A percentile compares a stretch with the other conserved stretches of the same genome.
Conservation (phyloP, 2,113 vertebrate genomes). For the Thryonomys swinderianus region DNA sequence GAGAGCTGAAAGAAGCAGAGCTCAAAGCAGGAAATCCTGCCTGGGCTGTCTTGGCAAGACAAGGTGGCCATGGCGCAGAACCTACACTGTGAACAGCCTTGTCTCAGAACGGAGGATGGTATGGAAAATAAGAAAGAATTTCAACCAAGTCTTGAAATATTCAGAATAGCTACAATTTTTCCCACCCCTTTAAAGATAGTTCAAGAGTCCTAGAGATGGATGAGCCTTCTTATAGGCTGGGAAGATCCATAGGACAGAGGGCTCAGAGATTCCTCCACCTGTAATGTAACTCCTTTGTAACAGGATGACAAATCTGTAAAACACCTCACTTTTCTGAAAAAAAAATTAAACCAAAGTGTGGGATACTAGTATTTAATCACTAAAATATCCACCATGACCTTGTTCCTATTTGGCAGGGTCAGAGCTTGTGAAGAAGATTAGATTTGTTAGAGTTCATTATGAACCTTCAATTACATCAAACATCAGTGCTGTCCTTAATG, state of each 20-base stretch:
- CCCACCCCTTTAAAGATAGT: background rate
- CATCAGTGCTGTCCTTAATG: background rate
- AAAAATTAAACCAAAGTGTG: background rate
- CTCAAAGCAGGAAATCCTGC: background rate
- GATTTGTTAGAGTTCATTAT: slow-evolving; percentile 31
- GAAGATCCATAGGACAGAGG: background rate
- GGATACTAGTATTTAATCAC: slow-evolving; percentile 28
- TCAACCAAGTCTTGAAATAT: background rate
- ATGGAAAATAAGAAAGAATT: background rate
- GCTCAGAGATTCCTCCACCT: too few relatives aligned
- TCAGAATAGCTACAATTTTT: background rate
- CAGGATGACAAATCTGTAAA: background rate
- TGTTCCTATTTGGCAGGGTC: background rate
- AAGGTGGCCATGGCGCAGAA: background rate
- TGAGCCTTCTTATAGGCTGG: background rate
- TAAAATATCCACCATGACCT: background rate
- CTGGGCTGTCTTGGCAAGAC: fast-evolving
- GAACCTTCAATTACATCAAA: slow-evolving; percentile 61
- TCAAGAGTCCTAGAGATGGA: background rate
- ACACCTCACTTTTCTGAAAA: background rate
- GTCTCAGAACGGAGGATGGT: background rate
- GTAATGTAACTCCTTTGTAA: background rate
- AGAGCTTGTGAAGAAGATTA: slow-evolving; percentile 25
- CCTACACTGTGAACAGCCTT: background rate
- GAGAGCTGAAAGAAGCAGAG: background rate